Percentiles rank a stretch among this genome's conserved stretches.
Conservation (phyloP, 1,140 invertebrate genomes). For the Eurosta solidaginis region DNA sequence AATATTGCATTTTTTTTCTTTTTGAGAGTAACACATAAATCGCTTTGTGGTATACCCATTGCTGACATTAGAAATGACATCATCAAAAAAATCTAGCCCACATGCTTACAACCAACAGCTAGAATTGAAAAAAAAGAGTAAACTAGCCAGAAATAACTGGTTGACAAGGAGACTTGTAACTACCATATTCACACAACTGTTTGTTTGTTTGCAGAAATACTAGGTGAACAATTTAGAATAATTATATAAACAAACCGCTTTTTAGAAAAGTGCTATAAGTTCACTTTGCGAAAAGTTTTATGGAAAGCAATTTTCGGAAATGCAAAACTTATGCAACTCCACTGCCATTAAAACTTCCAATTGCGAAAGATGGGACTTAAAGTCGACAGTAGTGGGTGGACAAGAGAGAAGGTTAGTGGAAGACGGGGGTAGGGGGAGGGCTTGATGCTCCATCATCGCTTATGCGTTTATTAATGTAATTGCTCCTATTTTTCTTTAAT, state of each 20-base stretch:
- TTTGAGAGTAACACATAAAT: background rate
- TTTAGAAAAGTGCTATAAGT: no score
- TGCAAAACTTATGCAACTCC: no score
- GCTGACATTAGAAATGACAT: conserved; percentile 11
- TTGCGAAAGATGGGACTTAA: no score
- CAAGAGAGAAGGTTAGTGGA: no score
- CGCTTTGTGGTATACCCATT: background rate
- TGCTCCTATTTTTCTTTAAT: no score
- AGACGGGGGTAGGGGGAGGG: no score
- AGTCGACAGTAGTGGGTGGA: no score
- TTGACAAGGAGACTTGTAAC: background rate
- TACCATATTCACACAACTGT: background rate
- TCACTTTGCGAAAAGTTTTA: no score
- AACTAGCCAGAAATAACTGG: background rate
- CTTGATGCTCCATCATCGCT: no score
- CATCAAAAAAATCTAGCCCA: background rate
- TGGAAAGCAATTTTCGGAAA: no score
- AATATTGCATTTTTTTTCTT: background rate
- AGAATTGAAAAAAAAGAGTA: background rate
- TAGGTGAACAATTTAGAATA: background rate
- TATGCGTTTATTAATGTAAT: no score
- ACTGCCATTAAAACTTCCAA: no score
- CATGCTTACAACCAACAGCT: background rate
- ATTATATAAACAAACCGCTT: background rate
- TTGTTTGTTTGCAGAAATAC: background rate